Percentiles rank a stretch among this genome's conserved stretches.
phyloP scores from a whole-genome alignment of 2,888 invertebrate genomes.

The Metopia argyrocephala region DNA sequence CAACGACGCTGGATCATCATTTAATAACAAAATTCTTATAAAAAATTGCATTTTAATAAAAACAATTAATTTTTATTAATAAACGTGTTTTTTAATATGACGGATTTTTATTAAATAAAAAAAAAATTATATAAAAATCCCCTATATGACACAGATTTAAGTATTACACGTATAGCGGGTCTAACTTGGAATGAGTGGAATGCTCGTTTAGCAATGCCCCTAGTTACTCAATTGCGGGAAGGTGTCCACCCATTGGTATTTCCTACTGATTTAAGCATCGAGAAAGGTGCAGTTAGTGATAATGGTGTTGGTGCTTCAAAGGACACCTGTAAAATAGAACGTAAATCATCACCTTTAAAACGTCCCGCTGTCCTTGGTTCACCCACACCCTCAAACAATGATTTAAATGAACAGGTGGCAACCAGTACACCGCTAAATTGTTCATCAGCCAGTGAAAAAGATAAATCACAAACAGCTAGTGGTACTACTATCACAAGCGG shows the following conservation, averaged over 20 bases:
- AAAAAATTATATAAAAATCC: constrained; percentile 46
- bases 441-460: constrained; percentile 54
- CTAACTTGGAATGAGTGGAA: constrained; percentile 87
- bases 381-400: constrained; percentile 56
- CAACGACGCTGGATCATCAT: constrained; percentile 45
- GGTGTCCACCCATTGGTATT: constrained; percentile 78
- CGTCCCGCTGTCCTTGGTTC: constrained; percentile 40
- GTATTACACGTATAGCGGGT: constrained; percentile 85
- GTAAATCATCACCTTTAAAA: constrained; percentile 69
- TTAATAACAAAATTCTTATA: constrained; percentile 21
- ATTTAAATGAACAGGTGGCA: constrained; percentile 44
- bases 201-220: constrained; percentile 85
- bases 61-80: constrained; percentile 22
- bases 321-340: constrained; percentile 65
- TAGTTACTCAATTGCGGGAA: constrained; percentile 82
- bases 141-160: constrained; percentile 81
- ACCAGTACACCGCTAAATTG: constrained; percentile 59
- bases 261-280: constrained; percentile 77
- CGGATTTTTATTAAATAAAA: constrained; percentile 50
- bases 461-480: constrained; percentile 47
- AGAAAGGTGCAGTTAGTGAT: constrained; percentile 69
- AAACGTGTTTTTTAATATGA: constrained; percentile 1
- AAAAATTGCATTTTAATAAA: constrained; percentile 29
- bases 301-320: constrained; percentile 38
- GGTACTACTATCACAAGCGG: constrained; percentile 34